Conservation (phyloP, 2,888 invertebrate species). For the Melinaea marsaeus region DNA sequence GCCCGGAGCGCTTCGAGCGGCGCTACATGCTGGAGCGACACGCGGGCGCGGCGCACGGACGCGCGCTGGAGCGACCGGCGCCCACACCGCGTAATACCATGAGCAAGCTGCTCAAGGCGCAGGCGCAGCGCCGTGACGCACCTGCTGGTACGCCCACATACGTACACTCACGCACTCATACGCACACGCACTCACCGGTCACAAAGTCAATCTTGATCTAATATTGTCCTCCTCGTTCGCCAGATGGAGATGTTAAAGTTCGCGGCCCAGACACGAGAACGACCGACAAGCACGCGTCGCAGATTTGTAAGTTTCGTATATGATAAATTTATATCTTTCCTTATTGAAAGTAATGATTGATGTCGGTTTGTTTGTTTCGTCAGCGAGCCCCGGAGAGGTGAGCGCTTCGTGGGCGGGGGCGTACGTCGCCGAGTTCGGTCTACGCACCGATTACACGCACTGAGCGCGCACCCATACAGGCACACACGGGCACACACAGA, state of each 20-base stretch:
- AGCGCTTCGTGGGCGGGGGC: constrained; percentile 50
- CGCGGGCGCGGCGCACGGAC: constrained; percentile 59
- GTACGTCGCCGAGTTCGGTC: constrained; percentile 55
- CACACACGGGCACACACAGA: neutral
- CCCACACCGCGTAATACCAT: constrained; percentile 73
- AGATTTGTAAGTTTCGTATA: neutral
- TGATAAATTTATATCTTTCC: no score
- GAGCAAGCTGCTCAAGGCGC: constrained; percentile 75
- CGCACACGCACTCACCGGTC: constrained; percentile 7
- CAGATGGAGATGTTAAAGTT: constrained; percentile 46
- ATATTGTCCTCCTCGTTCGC: constrained; percentile 8
- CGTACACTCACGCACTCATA: constrained; percentile 18
- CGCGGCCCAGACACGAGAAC: constrained; percentile 40
- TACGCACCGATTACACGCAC: constrained; percentile 56
- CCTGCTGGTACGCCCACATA: constrained; percentile 9
- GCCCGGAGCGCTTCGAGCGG: constrained; percentile 65
- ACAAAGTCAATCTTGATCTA: no score
- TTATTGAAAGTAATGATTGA: no score
- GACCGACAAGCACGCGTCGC: neutral
- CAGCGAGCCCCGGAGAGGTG: constrained; percentile 23
- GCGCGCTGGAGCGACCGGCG: constrained; percentile 67
- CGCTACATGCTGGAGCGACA: constrained; percentile 72
- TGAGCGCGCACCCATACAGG: constrained; percentile 34
- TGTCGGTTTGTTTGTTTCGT: neutral
- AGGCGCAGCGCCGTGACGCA: constrained; percentile 39